A percentile compares a stretch with the other conserved stretches of the same genome.
Evolutionary conservation across 2,113 vertebrate genomes (phyloP).

Genomic region (Hylia prasina): DNA sequence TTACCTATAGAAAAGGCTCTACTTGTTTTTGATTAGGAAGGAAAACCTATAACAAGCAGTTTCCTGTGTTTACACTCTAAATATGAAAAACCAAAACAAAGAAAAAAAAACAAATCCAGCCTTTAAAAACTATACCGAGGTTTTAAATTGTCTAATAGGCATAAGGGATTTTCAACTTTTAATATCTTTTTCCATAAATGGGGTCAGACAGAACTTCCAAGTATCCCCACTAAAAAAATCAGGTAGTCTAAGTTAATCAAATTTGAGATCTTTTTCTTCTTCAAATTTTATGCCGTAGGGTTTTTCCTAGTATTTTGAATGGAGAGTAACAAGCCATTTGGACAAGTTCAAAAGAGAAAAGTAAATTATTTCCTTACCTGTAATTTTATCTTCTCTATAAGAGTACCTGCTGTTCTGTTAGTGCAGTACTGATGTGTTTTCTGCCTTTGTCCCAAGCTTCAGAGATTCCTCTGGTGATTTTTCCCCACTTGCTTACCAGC

Average conservation of each 20-base stretch:
- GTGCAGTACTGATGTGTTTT: conserved; percentile 49
- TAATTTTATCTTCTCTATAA: conserved; percentile 45
- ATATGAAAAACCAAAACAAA: neutral
- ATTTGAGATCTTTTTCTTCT: neutral
- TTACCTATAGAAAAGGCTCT: neutral
- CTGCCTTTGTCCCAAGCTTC: conserved; percentile 59
- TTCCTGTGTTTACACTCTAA: neutral
- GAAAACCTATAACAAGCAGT: neutral
- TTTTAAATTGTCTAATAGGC: neutral
- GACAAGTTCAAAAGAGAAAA: neutral
- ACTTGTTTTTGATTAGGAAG: neutral
- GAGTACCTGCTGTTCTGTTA: conserved; percentile 42
- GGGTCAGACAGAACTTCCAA: neutral
- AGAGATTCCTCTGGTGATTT: conserved; percentile 40
- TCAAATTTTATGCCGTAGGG: neutral
- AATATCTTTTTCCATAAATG: neutral
- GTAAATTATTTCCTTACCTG: conserved; percentile 59
- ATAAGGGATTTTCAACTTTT: neutral
- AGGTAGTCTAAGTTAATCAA: neutral
- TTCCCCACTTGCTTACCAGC: conserved; percentile 44
- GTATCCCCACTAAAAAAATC: neutral
- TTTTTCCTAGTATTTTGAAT: neutral
- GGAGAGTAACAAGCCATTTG: neutral
- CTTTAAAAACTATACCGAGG: neutral
- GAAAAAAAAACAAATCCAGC: neutral